Evolutionary conservation across 2,888 invertebrate genomes (phyloP), one percentile per base, ranked within the genome.

Genomic region (Polydrusus tereticollis): DNA sequence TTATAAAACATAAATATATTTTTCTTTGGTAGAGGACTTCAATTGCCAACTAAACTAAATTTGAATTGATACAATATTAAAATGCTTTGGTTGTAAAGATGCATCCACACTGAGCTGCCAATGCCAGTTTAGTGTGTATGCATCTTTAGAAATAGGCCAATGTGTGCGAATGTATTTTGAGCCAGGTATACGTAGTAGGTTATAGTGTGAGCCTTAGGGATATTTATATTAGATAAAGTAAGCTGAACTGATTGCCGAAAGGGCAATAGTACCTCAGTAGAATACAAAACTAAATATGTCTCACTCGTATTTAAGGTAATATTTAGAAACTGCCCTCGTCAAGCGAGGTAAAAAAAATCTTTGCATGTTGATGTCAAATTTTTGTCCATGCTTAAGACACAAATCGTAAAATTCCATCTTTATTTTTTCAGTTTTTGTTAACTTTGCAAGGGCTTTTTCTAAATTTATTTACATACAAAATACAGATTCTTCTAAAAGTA

Each of bases 401-500:
- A 26, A n/a, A n/a, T n/a, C n/a, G n/a, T n/a, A n/a, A n/a, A n/a
- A n/a, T n/a, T n/a, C n/a, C n/a, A n/a, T n/a, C n/a, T n/a, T n/a
- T n/a, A n/a, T n/a, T n/a, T n/a, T n/a, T n/a, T n/a, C n/a, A n/a
- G n/a, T n/a, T n/a, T n/a, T n/a, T n/a, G n/a, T n/a, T 55, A 55
- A 8, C 16, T 18, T 16, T 4, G 10, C 52, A 55, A 55, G 52
- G 18, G 18, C 52, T 29, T 29, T 55, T 55, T 55, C 52, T 55
- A 55, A 55, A 55, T 29, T 6, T 18, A 55, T 50, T 50, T 55
- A 55, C 52, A 55, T 55, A 55, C 16, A 55, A 55, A 55, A 55
- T 33, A 55, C 12, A 26, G 8, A 21, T 23, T 55, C 7, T 55
- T 16, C 52, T 55, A 29, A 55, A 29, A 33, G 52, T 55, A 55